Conservation (phyloP, 2,888 invertebrate species). For the Electrophaes corylata region DNA sequence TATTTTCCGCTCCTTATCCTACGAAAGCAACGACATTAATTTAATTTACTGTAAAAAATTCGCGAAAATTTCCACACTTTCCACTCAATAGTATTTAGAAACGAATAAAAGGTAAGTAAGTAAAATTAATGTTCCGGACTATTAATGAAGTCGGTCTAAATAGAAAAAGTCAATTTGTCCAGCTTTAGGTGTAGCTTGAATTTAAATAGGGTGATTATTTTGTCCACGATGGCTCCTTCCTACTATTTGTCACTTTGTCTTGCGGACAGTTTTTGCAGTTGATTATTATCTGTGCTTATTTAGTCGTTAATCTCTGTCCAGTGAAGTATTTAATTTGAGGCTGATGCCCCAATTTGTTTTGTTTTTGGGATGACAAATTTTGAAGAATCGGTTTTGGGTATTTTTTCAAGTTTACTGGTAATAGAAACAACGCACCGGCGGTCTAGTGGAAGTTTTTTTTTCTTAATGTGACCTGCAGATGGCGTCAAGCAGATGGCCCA, state of each 20-base stretch:
- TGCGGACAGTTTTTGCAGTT: slow-evolving; percentile 54
- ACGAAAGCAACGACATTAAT: background rate
- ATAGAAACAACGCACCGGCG: no score
- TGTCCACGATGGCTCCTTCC: slow-evolving; percentile 45
- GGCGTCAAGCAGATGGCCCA: no score
- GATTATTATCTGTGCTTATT: slow-evolving; percentile 78
- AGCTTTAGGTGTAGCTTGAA: slow-evolving; percentile 61
- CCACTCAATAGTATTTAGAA: slow-evolving; percentile 14
- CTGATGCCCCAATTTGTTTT: slow-evolving; percentile 49
- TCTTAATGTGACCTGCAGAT: no score
- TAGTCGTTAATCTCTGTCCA: slow-evolving; percentile 77
- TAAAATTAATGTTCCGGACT: slow-evolving; percentile 40
- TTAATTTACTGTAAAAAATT: background rate
- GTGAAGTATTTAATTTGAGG: slow-evolving; percentile 64
- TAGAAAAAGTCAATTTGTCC: slow-evolving; percentile 65
- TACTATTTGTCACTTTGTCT: slow-evolving; percentile 65
- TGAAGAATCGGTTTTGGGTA: background rate
- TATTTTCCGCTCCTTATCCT: background rate
- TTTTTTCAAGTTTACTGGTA: no score
- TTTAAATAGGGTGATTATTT: slow-evolving; percentile 72
- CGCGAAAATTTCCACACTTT: background rate
- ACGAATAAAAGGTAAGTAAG: slow-evolving; percentile 32
- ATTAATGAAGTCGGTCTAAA: slow-evolving; percentile 37
- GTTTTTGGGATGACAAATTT: slow-evolving; percentile 12
- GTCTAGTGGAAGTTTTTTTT: no score